These are phyloP conservation scores for Paramuricea clavata DNA, from an alignment of 92 coral and sea anemone genomes.

Conservation along the genomic window DNA sequence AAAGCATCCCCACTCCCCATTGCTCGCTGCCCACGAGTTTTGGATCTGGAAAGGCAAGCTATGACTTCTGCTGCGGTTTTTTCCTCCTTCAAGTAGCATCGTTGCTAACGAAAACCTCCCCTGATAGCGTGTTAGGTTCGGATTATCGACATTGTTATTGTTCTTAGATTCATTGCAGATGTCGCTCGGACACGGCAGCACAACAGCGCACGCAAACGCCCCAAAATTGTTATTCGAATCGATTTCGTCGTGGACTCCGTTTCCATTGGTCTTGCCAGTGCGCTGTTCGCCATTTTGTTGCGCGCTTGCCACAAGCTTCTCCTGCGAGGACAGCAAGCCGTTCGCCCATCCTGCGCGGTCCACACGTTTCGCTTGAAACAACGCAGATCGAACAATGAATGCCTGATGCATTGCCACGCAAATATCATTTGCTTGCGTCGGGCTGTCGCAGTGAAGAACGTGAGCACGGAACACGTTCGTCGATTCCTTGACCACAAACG, in stretches of 20 bases:
- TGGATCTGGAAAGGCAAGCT: not conserved
- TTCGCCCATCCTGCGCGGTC: slow-evolving; percentile 68
- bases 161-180: not conserved
- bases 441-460: slow-evolving; percentile 86
- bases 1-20: not conserved
- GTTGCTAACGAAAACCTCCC: slow-evolving; percentile 2
- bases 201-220: slow-evolving; percentile 29
- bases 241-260: not conserved
- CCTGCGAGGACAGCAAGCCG: slow-evolving; percentile 23
- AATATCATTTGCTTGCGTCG: slow-evolving; percentile 84
- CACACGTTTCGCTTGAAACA: slow-evolving; percentile 80
- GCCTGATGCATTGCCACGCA: slow-evolving; percentile 85
- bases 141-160: not conserved
- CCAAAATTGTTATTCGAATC: slow-evolving; percentile 27
- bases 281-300: not conserved
- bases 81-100: not conserved
- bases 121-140: not conserved
- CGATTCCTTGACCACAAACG: slow-evolving; percentile 85
- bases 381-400: slow-evolving; percentile 80
- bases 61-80: slow-evolving; percentile 16
- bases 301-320: not conserved
- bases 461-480: slow-evolving; percentile 82
- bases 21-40: not conserved
- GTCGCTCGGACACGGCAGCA: no score
- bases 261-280: not conserved